Evolutionary conservation across 2,113 vertebrate species (phyloP).

Genomic region (Tragelaphus strepsiceros): DNA sequence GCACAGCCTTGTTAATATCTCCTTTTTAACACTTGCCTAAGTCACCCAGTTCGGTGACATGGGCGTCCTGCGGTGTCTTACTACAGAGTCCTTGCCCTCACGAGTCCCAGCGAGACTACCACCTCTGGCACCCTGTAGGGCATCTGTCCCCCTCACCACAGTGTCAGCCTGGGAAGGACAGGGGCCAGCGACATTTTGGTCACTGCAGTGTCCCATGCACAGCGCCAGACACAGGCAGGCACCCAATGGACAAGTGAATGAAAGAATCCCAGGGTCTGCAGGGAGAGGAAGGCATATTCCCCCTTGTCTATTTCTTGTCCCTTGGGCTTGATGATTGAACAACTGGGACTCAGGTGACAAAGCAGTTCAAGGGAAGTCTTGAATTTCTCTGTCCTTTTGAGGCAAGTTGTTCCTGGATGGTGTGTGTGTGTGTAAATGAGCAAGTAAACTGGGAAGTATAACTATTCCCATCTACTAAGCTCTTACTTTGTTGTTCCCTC

Average conservation of each 20-base stretch:
- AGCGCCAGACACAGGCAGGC: not conserved
- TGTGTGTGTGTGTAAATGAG: not conserved
- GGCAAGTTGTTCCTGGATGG: not conserved
- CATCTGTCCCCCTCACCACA: not conserved
- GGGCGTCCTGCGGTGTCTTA: not conserved
- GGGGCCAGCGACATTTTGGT: not conserved
- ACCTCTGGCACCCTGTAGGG: not conserved
- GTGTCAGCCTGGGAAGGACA: not conserved
- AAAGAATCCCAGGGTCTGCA: not conserved
- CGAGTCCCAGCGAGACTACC: not conserved
- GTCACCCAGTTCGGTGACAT: not conserved
- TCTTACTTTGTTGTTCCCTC: not conserved
- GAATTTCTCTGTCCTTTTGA: not conserved
- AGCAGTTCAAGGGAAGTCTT: not conserved
- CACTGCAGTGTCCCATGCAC: not conserved
- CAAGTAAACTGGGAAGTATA: not conserved
- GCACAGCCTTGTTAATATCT: not conserved
- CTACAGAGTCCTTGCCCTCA: not conserved
- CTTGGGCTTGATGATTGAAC: not conserved
- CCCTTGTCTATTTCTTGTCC: not conserved
- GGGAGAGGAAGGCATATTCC: not conserved
- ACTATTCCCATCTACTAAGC: not conserved
- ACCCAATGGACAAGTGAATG: not conserved
- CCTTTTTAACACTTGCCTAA: not conserved
- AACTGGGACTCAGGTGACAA: not conserved